These are phyloP conservation scores for Listrodromus nycthemerus DNA, from an alignment of 2,888 invertebrate genomes.

Conservation along the genomic window DNA sequence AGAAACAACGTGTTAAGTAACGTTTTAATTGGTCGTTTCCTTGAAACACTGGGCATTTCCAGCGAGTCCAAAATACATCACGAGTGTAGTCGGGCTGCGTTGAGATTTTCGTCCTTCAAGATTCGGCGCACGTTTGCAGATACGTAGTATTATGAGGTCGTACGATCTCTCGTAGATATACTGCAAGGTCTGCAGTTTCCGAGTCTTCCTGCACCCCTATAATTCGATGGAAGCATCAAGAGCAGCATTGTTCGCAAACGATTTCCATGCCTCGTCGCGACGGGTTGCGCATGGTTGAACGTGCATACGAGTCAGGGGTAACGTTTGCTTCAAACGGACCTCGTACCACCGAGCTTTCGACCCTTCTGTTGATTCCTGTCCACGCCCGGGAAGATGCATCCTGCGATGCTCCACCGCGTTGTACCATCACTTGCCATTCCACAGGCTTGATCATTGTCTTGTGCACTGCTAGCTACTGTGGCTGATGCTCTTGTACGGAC, in stretches of 20 bases:
- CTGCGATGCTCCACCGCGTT: not conserved
- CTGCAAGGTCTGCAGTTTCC: not conserved
- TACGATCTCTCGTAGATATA: not conserved
- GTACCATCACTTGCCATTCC: conserved; percentile 2
- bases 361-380: conserved; percentile 31
- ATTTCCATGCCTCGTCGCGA: conserved; percentile 40
- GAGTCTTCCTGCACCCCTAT: conserved; percentile 24
- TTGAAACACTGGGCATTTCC: not conserved
- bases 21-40: not conserved
- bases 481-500: conserved; percentile 5
- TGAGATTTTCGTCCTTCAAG: conserved; percentile 2
- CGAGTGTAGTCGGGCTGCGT: not conserved
- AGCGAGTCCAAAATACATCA: not conserved
- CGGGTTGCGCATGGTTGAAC: conserved; percentile 24
- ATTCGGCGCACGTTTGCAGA: conserved; percentile 10
- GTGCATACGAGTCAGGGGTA: conserved; percentile 24
- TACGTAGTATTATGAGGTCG: not conserved
- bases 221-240: conserved; percentile 46
- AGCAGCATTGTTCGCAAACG: conserved; percentile 45
- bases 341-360: conserved; percentile 3
- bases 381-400: conserved; percentile 5
- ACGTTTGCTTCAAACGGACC: conserved; percentile 12
- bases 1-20: not conserved
- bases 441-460: conserved; percentile 34
- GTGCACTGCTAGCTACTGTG: not conserved